Percentiles rank a stretch among this genome's conserved stretches.
These are phyloP conservation scores for Rhinichthys klamathensis DNA, from an alignment of 2,113 vertebrate species.

Conservation along the genomic window DNA sequence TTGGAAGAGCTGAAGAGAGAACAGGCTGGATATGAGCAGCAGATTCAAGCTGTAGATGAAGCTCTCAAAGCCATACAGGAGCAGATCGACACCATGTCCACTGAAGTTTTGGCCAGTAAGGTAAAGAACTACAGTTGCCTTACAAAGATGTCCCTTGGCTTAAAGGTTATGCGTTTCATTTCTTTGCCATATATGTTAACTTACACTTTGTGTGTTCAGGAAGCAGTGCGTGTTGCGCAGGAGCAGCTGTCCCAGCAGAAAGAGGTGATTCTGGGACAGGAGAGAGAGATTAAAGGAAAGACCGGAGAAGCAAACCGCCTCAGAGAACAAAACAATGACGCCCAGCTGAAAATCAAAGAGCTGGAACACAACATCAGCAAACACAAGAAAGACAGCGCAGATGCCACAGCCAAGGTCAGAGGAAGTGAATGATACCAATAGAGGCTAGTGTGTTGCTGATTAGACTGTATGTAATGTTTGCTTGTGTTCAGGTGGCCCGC, in stretches of 20 bases:
- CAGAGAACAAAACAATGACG: slow-evolving; percentile 82
- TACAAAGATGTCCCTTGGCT: too few relatives aligned
- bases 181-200: slow-evolving; percentile 5
- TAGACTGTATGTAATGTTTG: not conserved
- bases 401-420: slow-evolving; percentile 82
- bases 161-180: not conserved
- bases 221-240: slow-evolving; percentile 82
- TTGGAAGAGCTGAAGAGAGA: slow-evolving; percentile 87
- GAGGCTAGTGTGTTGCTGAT: not conserved
- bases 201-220: slow-evolving; percentile 68
- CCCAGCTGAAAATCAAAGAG: slow-evolving; percentile 87
- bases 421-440: not conserved
- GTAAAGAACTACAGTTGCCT: slow-evolving; percentile 62
- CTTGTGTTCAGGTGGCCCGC: slow-evolving; percentile 77
- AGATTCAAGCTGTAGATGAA: slow-evolving; percentile 83
- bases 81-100: slow-evolving; percentile 79
- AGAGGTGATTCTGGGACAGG: slow-evolving; percentile 80
- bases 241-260: slow-evolving; percentile 86
- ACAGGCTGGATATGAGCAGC: slow-evolving; percentile 80
- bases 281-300: slow-evolving; percentile 85
- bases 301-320: slow-evolving; percentile 75
- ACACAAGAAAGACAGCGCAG: slow-evolving; percentile 81
- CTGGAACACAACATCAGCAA: slow-evolving; percentile 86
- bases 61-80: slow-evolving; percentile 80
- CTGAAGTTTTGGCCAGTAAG: slow-evolving; percentile 83